These are phyloP conservation scores for Borostomias antarcticus DNA, from an alignment of 2,797 vertebrate species.

Conservation along the genomic window DNA sequence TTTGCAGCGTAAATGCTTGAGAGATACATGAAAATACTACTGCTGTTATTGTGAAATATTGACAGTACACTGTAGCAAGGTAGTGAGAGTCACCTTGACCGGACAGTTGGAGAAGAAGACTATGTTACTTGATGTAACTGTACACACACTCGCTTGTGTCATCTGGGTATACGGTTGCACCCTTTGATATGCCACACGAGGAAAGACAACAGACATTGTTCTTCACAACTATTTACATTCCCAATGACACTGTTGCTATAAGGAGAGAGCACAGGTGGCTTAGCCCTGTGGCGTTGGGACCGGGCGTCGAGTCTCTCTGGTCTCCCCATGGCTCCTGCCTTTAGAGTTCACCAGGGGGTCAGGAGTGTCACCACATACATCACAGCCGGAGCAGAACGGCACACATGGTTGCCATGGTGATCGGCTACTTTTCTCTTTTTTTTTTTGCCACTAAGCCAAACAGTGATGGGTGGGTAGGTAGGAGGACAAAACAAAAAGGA, in stretches of 20 bases:
- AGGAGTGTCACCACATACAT: constrained; percentile 77
- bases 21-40: constrained; percentile 22
- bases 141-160: too few relatives aligned
- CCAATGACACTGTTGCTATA: constrained; percentile 11
- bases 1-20: constrained; percentile 4
- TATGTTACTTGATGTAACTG: too few relatives aligned
- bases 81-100: constrained; percentile 28
- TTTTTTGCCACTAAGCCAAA: constrained; percentile 62
- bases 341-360: constrained; percentile 73
- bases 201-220: background rate
- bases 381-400: constrained; percentile 76
- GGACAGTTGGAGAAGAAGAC: background rate
- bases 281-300: constrained; percentile 24
- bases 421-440: constrained; percentile 59
- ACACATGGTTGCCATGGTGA: constrained; percentile 73
- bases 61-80: constrained; percentile 1
- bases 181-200: background rate
- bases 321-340: constrained; percentile 53
- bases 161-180: too few relatives aligned
- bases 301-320: constrained; percentile 34
- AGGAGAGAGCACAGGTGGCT: too few relatives aligned
- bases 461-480: constrained; percentile 60
- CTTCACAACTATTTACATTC: background rate
- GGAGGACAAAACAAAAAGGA: constrained; percentile 48
- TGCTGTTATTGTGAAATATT: constrained; percentile 15